Evolutionary conservation across 2,888 invertebrate genomes (phyloP).

Genomic region (Rhyacophila evoluta): DNA sequence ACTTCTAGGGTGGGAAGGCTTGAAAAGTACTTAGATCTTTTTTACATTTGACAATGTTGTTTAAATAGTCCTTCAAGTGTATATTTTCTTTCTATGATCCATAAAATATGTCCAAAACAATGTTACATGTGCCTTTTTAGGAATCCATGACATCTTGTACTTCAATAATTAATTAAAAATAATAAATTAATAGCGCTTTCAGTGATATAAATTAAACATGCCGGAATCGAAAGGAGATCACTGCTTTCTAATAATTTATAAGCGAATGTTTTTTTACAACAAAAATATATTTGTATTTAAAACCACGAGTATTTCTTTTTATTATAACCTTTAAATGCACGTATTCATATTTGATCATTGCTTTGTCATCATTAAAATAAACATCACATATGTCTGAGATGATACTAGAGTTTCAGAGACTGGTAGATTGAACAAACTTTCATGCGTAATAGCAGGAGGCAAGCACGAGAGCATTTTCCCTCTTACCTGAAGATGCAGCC

Average conservation of each 20-base stretch:
- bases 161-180: conserved; percentile 6
- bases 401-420: too few relatives aligned
- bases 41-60: background rate
- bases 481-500: too few relatives aligned
- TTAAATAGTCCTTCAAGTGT: background rate
- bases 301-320: conserved; percentile 2
- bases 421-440: too few relatives aligned
- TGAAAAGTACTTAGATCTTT: conserved; percentile 22
- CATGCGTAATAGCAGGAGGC: too few relatives aligned
- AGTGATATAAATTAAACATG: background rate
- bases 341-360: too few relatives aligned
- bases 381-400: too few relatives aligned
- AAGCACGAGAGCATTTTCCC: too few relatives aligned
- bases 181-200: conserved; percentile 19
- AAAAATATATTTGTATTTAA: conserved; percentile 49
- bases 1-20: background rate
- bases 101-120: background rate
- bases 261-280: conserved; percentile 51
- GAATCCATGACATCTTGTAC: conserved; percentile 18
- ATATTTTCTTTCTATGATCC: conserved; percentile 2
- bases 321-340: background rate
- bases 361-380: too few relatives aligned
- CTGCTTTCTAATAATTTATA: conserved; percentile 44
- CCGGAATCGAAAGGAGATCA: conserved; percentile 25
- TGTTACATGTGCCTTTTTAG: conserved; percentile 22